Evolutionary conservation across 2,797 vertebrate genomes (phyloP), one percentile per base, ranked within the genome.

Genomic region (Eurystomus glaucurus): DNA sequence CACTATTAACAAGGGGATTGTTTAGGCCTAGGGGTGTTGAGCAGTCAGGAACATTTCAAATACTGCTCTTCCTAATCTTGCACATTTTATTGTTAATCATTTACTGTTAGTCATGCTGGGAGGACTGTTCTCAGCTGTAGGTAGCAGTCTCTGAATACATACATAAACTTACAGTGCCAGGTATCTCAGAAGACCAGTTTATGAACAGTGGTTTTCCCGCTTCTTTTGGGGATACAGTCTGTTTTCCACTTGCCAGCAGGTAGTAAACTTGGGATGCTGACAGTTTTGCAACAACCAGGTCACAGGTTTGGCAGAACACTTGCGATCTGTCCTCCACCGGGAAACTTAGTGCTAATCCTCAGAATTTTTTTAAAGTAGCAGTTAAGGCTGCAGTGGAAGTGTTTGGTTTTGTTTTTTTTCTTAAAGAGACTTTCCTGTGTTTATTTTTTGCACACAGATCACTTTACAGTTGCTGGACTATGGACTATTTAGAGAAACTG

Each of bases 401-500:
- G 11, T 43, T 64, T 43, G 31, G 5, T n/a, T 33, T 74, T 28
- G 25, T 13, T 39, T 66, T 66, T 83, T 43, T 69, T 72, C 80
- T 41, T 11, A 2, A 51, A 89, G 25, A 79, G 70, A 80, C 31
- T 72, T 85, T 74, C 60, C 35, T 93, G 82, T 89, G 78, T 91
- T 93, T 87, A 51, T 89, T 92, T 95, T 95, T 96, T 88, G 94
- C 97, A 97, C 94, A 94, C 95, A 97, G 93, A 93, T 97, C 94
- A 95, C 95, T 97, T 97, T 96, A 97, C 95, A 97, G 91, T 96
- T 94, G 87, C 94, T 95, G 91, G 96, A 93, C 89, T 95, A 88
- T 91, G 87, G 91, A 95, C 52, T 88, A 89, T 61, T 66, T 84
- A 94, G 94, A 88, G 95, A 94, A 97, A 96, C 95, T 93, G 95